Evolutionary conservation across 2,888 invertebrate species (phyloP), one percentile per base, ranked within the genome.

Genomic region (Thecocarcelia acutangulata): DNA sequence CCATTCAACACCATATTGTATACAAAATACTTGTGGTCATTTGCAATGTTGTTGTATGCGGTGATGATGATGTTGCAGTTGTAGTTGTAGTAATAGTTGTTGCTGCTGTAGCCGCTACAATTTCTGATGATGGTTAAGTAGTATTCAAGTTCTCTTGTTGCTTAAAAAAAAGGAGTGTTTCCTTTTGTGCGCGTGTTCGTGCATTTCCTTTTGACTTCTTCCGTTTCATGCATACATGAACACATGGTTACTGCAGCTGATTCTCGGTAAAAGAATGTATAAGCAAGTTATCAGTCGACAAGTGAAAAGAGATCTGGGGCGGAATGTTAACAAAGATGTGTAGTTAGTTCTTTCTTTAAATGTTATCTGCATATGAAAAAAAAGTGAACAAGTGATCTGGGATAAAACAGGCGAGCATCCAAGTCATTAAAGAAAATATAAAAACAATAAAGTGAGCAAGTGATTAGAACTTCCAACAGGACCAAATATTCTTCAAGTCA

Each of bases 1-100:
- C n/a, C n/a, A 63, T n/a, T 68, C 37, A 66, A 74, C 64, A 74
- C 15, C 46, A 77, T 69, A 28, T 50, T 42, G 40, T 21, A 63
- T 17, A 59, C 40, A 74, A 74, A 68, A 69, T 77, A 56, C 50
- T 74, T 42, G 74, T 59, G 81, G 81, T 74, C 81, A 74, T 69
- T 58, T 74, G 56, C 42, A 61, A 64, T 63, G 69, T 40, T 59
- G 46, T 33, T 13, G 9, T 28, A n/a, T 54, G 17, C 33, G 42
- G 42, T 44, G 44, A 68, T 50, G 37, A 21, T 42, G 17, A 64
- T 48, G 46, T 28, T 15, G 68, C 13, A n/a, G 44, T 17, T 56
- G 54, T 40, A 13, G 12, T 3, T 33, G 13, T 56, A 46, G 52
- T 37, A 11, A 3, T 3, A n/a, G 9, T 56, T 44, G 61, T 15